phyloP scores from a whole-genome alignment of 2,113 vertebrate species.

The Malurus alboscapulatus region DNA sequence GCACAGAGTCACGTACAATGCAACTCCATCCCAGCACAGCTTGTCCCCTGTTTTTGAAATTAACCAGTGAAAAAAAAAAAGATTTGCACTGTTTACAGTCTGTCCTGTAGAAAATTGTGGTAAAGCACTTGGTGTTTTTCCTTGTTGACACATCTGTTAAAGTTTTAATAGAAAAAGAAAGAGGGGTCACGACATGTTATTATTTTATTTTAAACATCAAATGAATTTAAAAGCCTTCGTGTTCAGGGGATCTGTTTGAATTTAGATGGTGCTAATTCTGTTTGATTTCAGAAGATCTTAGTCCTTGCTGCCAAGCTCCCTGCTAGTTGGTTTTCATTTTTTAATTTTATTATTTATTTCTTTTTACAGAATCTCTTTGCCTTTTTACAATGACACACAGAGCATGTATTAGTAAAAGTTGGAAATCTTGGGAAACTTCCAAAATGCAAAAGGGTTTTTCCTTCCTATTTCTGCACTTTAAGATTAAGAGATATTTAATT shows the following conservation, averaged over 20 bases:
- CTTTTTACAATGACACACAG: neutral
- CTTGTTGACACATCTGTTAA: neutral
- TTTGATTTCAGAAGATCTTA: neutral
- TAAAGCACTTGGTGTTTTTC: neutral
- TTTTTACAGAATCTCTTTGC: neutral
- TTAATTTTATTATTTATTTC: neutral
- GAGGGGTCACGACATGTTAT: neutral
- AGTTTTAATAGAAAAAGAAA: neutral
- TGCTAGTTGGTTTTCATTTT: neutral
- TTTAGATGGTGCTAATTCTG: neutral
- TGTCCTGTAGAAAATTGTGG: neutral
- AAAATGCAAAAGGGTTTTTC: constrained; percentile 2
- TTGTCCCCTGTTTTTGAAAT: neutral
- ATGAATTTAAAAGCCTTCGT: neutral
- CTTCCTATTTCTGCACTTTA: constrained; percentile 3
- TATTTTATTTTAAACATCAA: neutral
- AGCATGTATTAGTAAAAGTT: neutral
- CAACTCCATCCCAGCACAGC: neutral
- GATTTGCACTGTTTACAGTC: neutral
- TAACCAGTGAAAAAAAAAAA: neutral
- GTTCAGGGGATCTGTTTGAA: neutral
- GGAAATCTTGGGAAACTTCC: neutral
- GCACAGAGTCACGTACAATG: neutral
- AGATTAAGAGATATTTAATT: constrained; percentile 1
- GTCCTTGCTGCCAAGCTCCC: neutral